These are phyloP conservation scores for Heliconius hermathena DNA, from an alignment of 1,140 invertebrate genomes.

Conservation along the genomic window DNA sequence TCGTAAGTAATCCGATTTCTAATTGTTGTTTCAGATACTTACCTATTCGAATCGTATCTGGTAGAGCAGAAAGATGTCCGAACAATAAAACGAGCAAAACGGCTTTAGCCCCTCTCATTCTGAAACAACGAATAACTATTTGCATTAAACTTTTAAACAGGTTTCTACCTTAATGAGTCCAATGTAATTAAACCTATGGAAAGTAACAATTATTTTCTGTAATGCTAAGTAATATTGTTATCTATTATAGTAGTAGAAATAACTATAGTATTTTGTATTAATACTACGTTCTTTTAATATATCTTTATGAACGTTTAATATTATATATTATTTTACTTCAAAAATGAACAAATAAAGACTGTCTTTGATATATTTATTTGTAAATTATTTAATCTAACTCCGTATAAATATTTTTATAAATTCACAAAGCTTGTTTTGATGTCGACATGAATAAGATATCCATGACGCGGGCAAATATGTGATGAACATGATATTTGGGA, in stretches of 20 bases:
- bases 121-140: conserved; percentile 61
- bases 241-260: background rate
- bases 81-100: conserved; percentile 71
- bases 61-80: conserved; percentile 75
- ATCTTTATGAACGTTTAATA: background rate
- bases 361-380: background rate
- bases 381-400: background rate
- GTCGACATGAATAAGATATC: conserved; percentile 26
- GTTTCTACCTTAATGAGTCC: conserved; percentile 12
- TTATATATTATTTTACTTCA: background rate
- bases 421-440: conserved; percentile 14
- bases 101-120: conserved; percentile 69
- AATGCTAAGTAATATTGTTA: background rate
- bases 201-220: background rate
- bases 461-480: conserved; percentile 15
- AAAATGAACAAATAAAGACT: background rate
- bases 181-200: background rate
- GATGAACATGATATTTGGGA: conserved; percentile 11
- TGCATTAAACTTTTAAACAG: conserved; percentile 29
- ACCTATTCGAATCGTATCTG: conserved; percentile 80
- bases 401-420: conserved; percentile 15
- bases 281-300: background rate
- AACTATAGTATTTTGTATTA: background rate
- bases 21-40: conserved; percentile 40
- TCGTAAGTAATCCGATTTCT: background rate